Evolutionary conservation across 2,888 invertebrate genomes (phyloP).

Genomic region (Acronicta psi): DNA sequence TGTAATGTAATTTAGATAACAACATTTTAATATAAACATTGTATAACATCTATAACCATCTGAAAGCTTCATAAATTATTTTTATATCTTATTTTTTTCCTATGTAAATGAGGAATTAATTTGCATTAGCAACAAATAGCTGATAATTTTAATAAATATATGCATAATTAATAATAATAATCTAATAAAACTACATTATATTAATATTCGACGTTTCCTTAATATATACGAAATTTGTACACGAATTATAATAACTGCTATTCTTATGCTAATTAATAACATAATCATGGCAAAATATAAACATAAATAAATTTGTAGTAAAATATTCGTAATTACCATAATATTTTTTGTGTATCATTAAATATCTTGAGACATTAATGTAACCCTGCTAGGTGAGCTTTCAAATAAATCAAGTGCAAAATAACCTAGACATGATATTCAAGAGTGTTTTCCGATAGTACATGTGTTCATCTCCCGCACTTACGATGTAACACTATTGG

Average conservation of each 20-base stretch:
- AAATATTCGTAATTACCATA: slow-evolving; percentile 37
- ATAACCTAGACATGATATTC: slow-evolving; percentile 15
- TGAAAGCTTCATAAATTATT: no score
- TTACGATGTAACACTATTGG: slow-evolving; percentile 60
- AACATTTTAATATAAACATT: slow-evolving; percentile 15
- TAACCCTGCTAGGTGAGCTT: slow-evolving; percentile 1
- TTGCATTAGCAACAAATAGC: slow-evolving; percentile 26
- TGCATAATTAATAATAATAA: no score
- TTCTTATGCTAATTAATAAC: slow-evolving; percentile 35
- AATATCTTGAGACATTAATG: no score
- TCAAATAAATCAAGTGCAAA: slow-evolving; percentile 30
- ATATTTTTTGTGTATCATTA: no score
- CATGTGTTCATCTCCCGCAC: slow-evolving; percentile 72
- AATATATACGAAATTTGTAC: slow-evolving; percentile 21
- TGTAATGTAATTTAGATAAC: slow-evolving; percentile 16
- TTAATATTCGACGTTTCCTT: slow-evolving; percentile 22
- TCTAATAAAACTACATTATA: no score
- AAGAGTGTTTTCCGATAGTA: slow-evolving; percentile 38
- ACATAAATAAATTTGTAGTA: slow-evolving; percentile 29
- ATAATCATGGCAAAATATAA: slow-evolving; percentile 30
- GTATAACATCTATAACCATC: no score
- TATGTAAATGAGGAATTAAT: slow-evolving; percentile 7
- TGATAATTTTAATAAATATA: slow-evolving; percentile 20
- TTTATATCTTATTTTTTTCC: not conserved
- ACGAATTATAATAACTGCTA: slow-evolving; percentile 13